Conservation (phyloP, 2,888 invertebrate genomes). For the Dynastes tityus region DNA sequence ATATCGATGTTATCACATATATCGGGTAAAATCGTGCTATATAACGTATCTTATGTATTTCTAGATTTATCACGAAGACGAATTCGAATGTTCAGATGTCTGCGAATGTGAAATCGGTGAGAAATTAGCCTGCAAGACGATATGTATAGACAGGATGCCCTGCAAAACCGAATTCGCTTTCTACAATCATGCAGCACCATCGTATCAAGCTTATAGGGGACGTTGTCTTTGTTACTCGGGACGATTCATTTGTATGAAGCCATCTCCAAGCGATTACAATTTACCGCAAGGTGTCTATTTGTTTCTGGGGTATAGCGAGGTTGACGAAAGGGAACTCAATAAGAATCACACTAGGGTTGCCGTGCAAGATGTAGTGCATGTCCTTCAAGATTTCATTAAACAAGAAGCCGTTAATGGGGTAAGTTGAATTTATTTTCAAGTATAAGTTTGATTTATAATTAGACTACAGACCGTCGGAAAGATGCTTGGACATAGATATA, state of each 20-base stretch:
- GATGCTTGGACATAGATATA: no score
- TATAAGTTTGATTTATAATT: not conserved
- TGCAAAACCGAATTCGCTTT: conserved; percentile 91
- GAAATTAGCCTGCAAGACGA: conserved; percentile 88
- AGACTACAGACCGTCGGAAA: no score
- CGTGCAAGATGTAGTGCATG: conserved; percentile 87
- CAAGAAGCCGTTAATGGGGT: conserved; percentile 83
- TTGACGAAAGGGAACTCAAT: conserved; percentile 85
- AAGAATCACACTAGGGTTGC: conserved; percentile 88
- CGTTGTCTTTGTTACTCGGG: conserved; percentile 94
- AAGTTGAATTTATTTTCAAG: conserved; percentile 57
- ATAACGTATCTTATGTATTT: conserved; percentile 57
- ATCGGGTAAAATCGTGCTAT: not conserved
- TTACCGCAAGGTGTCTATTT: conserved; percentile 90
- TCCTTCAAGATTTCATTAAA: conserved; percentile 85
- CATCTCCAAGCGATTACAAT: conserved; percentile 83
- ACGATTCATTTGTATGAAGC: conserved; percentile 93
- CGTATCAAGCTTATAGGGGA: conserved; percentile 91
- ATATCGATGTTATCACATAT: not conserved
- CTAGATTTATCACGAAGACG: conserved; percentile 88
- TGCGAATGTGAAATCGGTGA: conserved; percentile 88
- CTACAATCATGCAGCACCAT: conserved; percentile 92
- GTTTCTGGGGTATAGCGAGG: conserved; percentile 90
- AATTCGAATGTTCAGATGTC: conserved; percentile 91
- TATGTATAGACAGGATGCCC: conserved; percentile 89